Evolutionary conservation across 1,140 invertebrate genomes (phyloP).

Genomic region (Drosophila nigromelanica): DNA sequence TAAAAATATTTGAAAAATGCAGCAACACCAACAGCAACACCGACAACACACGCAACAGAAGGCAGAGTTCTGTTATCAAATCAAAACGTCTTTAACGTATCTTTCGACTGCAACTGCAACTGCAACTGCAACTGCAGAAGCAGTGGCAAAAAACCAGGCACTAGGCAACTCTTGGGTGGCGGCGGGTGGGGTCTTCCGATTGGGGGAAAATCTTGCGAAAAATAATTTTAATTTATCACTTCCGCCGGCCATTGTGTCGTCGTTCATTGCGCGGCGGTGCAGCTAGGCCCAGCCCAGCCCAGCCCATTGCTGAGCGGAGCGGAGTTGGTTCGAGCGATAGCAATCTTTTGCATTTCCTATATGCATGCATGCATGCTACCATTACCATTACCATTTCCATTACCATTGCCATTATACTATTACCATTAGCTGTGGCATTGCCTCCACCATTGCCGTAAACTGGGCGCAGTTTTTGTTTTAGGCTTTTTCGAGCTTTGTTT

Average conservation of each 20-base stretch:
- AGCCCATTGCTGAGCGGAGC: conserved; percentile 1
- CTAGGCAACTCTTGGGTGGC: conserved; percentile 14
- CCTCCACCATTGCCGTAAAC: conserved; percentile 59
- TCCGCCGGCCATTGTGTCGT: conserved; percentile 80
- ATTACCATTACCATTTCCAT: conserved; percentile 66
- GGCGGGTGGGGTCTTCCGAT: conserved; percentile 34
- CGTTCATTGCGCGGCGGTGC: conserved; percentile 41
- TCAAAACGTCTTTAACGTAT: conserved; percentile 61
- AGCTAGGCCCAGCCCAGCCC: conserved; percentile 8
- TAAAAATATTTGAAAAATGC: conserved; percentile 80
- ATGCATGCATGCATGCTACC: conserved; percentile 78
- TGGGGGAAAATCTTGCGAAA: conserved; percentile 80
- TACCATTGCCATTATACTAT: conserved; percentile 42
- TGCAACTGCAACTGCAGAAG: conserved; percentile 25
- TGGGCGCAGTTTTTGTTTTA: conserved; percentile 68
- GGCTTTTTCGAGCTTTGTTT: conserved; percentile 65
- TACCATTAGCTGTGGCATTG: conserved; percentile 25
- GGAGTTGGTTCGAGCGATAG: conserved; percentile 43
- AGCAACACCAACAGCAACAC: conserved; percentile 27
- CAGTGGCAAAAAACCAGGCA: conserved; percentile 15
- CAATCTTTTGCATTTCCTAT: conserved; percentile 79
- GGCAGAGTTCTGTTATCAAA: conserved; percentile 66
- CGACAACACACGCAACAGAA: conserved; percentile 29
- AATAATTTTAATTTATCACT: conserved; percentile 83
- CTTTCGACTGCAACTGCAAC: conserved; percentile 23